A percentile compares a stretch with the other conserved stretches of the same genome.
Conservation (phyloP, 2,888 invertebrate species). For the Nomada ferruginata region DNA sequence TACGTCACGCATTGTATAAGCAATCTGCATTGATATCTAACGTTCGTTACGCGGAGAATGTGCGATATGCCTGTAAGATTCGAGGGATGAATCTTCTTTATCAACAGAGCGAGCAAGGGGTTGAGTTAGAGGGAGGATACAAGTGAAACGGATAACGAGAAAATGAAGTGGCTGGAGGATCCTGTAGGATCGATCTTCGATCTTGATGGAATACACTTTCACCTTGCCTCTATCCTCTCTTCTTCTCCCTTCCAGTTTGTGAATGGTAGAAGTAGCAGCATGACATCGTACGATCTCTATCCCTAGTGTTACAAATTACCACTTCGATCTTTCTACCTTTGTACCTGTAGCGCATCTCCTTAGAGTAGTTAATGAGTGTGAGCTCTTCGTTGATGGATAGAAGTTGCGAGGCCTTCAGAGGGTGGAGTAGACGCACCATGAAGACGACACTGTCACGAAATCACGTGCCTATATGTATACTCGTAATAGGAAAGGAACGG, state of each 20-base stretch:
- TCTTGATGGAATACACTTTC: conserved; percentile 33
- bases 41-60: too few species aligned
- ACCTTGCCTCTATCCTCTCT: conserved; percentile 46
- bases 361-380: conserved; percentile 53
- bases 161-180: conserved; percentile 48
- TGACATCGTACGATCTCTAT: conserved; percentile 62
- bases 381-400: conserved; percentile 16
- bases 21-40: too few species aligned
- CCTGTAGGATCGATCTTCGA: conserved; percentile 36
- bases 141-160: not conserved
- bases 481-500: not conserved
- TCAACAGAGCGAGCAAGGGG: too few species aligned
- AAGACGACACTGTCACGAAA: conserved; percentile 24
- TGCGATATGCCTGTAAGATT: too few species aligned
- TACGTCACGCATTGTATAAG: too few species aligned
- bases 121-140: too few species aligned
- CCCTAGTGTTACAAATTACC: conserved; percentile 55
- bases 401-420: not conserved
- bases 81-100: too few species aligned
- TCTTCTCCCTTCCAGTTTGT: conserved; percentile 53
- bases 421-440: conserved; percentile 19
- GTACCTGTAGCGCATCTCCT: conserved; percentile 54
- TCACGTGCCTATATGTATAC: conserved; percentile 3
- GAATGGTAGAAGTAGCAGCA: conserved; percentile 72
- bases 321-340: conserved; percentile 58